These are phyloP conservation scores for Corythornis cristatus DNA, from an alignment of 2,113 vertebrate genomes.

Conservation along the genomic window DNA sequence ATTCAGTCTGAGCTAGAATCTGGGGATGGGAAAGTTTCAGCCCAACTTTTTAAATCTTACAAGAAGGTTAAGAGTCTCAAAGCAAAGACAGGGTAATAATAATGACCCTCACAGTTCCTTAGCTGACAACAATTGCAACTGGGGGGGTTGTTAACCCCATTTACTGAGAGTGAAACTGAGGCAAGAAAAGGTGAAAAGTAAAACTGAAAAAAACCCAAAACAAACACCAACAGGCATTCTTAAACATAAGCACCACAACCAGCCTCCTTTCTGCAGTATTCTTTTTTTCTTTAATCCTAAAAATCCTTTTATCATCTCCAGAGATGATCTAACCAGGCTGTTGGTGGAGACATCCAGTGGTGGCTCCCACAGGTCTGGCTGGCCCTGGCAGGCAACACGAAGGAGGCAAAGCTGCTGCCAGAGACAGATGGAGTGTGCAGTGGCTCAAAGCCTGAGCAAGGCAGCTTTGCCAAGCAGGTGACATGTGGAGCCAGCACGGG, in stretches of 20 bases:
- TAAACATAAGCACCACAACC: background rate
- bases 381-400: background rate
- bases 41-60: background rate
- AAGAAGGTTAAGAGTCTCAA: background rate
- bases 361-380: background rate
- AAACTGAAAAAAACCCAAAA: background rate
- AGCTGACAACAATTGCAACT: background rate
- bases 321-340: fast-evolving
- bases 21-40: background rate
- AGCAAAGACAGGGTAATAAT: background rate
- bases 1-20: background rate
- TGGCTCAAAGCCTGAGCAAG: background rate
- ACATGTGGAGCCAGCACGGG: background rate
- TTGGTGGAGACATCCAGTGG: fast-evolving
- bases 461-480: conserved; percentile 10
- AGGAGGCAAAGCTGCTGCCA: fast-evolving
- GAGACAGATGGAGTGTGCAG: fast-evolving
- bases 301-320: fast-evolving
- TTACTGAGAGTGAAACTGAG: background rate
- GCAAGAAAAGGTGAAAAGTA: background rate
- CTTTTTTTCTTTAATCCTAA: background rate
- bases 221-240: background rate
- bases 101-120: background rate
- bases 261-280: background rate
- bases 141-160: background rate